phyloP scores from a whole-genome alignment of 2,113 vertebrate genomes.

The Marmota monax region DNA sequence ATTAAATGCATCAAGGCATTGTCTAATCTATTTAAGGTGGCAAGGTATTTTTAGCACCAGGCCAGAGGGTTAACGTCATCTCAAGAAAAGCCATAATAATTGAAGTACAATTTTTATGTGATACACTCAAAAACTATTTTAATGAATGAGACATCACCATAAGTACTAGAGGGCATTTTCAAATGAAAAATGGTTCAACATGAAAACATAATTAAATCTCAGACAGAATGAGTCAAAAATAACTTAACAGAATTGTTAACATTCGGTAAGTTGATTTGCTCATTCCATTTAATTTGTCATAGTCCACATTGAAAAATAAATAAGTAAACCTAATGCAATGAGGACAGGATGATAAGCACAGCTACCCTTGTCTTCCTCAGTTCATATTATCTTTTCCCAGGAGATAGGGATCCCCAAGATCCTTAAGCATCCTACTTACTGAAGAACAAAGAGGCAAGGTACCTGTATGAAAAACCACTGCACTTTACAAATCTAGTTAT shows the following conservation, averaged over 20 bases:
- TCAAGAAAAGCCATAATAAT: slow-evolving; percentile 58
- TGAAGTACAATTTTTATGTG: slow-evolving; percentile 67
- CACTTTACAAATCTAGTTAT: neutral
- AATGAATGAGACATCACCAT: slow-evolving; percentile 34
- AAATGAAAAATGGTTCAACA: slow-evolving; percentile 55
- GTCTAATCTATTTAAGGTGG: slow-evolving; percentile 50
- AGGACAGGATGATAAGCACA: neutral
- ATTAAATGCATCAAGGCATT: slow-evolving; percentile 29
- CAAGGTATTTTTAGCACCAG: slow-evolving; percentile 35
- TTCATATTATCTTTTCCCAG: neutral
- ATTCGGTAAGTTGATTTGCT: neutral
- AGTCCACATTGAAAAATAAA: slow-evolving; percentile 36
- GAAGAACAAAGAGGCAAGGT: slow-evolving; percentile 18
- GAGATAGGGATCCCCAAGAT: neutral
- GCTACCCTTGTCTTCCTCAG: neutral
- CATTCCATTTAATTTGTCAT: slow-evolving; percentile 43
- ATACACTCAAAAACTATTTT: slow-evolving; percentile 59
- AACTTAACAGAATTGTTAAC: slow-evolving; percentile 23
- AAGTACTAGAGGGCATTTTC: slow-evolving; percentile 48
- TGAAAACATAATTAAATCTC: slow-evolving; percentile 62
- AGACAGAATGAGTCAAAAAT: slow-evolving; percentile 60
- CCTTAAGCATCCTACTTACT: neutral
- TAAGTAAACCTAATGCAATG: neutral
- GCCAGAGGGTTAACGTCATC: slow-evolving; percentile 60
- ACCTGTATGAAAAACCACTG: neutral